Evolutionary conservation across 2,888 invertebrate genomes (phyloP), one percentile per base, ranked within the genome.

Genomic region (Noctua fimbriata): DNA sequence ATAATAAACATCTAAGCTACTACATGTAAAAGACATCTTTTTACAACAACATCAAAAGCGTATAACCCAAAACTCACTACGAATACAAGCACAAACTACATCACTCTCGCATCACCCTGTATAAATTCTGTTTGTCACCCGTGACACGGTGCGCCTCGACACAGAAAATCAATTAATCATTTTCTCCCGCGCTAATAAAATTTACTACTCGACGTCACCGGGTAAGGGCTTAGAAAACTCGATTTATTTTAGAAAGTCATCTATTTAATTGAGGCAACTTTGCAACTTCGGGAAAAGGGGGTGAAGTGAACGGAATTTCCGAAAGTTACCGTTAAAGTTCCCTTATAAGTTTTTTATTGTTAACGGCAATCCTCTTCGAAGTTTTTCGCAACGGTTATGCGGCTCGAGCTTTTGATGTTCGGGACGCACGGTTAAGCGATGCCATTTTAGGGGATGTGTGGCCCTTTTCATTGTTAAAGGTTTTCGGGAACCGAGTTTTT

Each of bases 131-230:
- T 93, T 91, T 90, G 91, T 92, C 92, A 92, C 89, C 86, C 86
- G 85, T 86, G 84, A 90, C 86, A 90, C 87, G 80, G 75, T 71
- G 87, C 90, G 89, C 89, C 85, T 87, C 84, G 75, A 89, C 88
- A 86, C 88, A 81, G 86, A 89, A 91, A 91, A 92, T 90, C 91
- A 91, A 93, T 93, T 93, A 93, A 93, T 93, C 93, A 93, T 93
- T 91, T 91, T 90, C 90, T 83, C 87, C 76, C 88, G 87, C 88
- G 89, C 90, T 93, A 93, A 93, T 93, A 93, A 93, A 93, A 93
- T 93, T 91, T 91, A 93, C 92, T 93, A 92, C 92, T 93, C 77
- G 84, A 91, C 93, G 92, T 92, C 91, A 91, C 90, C 76, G 74
- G 72, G 78, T 72, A 79, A 83, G 86, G 87, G 90, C 85, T 87